Conservation (phyloP, 2,113 vertebrate genomes). For the Carassius carassius region DNA sequence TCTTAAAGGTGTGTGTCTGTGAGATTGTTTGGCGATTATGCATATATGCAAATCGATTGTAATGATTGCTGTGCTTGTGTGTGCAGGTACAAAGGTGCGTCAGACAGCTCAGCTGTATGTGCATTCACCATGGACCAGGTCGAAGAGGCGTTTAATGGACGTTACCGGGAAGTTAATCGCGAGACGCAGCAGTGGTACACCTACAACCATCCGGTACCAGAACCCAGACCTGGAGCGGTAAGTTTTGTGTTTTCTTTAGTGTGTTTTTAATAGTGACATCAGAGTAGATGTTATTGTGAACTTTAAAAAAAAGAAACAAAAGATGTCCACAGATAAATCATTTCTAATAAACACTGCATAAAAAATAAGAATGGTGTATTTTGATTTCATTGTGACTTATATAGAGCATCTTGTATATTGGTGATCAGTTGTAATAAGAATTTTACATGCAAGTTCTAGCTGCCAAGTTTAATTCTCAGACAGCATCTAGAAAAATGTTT, state of each 20-base stretch:
- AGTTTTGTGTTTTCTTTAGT: conserved; percentile 50
- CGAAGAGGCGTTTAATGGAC: conserved; percentile 82
- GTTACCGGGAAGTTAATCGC: conserved; percentile 91
- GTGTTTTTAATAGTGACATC: too few species aligned
- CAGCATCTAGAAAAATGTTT: not conserved
- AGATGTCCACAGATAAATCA: too few species aligned
- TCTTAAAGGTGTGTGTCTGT: not conserved
- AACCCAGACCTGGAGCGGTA: conserved; percentile 89
- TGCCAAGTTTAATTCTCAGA: not conserved
- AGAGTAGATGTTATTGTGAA: too few species aligned
- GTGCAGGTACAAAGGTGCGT: conserved; percentile 85
- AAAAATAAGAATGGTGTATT: too few species aligned
- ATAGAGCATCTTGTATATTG: not conserved
- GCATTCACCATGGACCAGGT: conserved; percentile 89
- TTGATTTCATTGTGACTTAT: too few species aligned
- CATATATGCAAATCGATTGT: not conserved
- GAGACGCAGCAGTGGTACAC: conserved; percentile 98
- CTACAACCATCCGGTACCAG: conserved; percentile 81
- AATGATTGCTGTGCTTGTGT: conserved; percentile 33
- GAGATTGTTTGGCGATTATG: conserved; percentile 5
- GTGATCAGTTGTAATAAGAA: not conserved
- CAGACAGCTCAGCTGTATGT: conserved; percentile 88
- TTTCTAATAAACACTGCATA: too few species aligned
- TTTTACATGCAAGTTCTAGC: not conserved
- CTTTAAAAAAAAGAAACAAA: too few species aligned